Evolutionary conservation across 37 sponge, comb jelly and placozoan genomes (phyloP), one percentile per base, ranked within the genome.

Genomic region (Eunapius fragilis): DNA sequence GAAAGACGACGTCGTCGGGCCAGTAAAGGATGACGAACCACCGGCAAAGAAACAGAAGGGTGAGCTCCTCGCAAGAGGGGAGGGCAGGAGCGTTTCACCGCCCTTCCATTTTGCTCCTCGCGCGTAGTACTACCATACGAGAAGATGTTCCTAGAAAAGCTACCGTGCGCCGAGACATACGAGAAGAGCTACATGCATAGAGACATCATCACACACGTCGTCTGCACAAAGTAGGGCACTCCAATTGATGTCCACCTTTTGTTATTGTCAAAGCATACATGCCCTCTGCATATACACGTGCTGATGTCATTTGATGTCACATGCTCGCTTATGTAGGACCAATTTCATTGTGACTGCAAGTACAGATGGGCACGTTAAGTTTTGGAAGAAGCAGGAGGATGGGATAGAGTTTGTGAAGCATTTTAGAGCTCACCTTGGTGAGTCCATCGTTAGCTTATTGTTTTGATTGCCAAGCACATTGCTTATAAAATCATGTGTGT

Each of bases 361-460:
- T 77, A 69, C 45, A 14, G 99, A 98, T 85, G 99, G 99, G 17
- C 99, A 98, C 81, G 94, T 98, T 41, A 98, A 98, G 89, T 98
- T 96, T 78, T 98, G 99, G 99, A 98, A 98, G 91, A 98, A 98
- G 79, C 81, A 89, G 36, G 95, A 90, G 50, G 80, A 81, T 0
- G 95, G 89, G 0, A 91, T 98, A 71, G 99, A 98, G 85, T 98
- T 98, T 95, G 99, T 98, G 31, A 98, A 98, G 76, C 97, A 98
- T 71, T 96, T 91, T 76, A 85, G 95, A 68, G 99, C 99, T 69
- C 99, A 98, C 74, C 76, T 92, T 26, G 95, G 95, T 91, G 75
- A 68, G 37, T 45, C 13, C 33, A 31, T 11, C 37, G 35, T 4
- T 67, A 31, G 5, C 25, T 0, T 38, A 77, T 37, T 25, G 6